Conservation (phyloP, 1,140 invertebrate species). For the Neodiprion pinetum region DNA sequence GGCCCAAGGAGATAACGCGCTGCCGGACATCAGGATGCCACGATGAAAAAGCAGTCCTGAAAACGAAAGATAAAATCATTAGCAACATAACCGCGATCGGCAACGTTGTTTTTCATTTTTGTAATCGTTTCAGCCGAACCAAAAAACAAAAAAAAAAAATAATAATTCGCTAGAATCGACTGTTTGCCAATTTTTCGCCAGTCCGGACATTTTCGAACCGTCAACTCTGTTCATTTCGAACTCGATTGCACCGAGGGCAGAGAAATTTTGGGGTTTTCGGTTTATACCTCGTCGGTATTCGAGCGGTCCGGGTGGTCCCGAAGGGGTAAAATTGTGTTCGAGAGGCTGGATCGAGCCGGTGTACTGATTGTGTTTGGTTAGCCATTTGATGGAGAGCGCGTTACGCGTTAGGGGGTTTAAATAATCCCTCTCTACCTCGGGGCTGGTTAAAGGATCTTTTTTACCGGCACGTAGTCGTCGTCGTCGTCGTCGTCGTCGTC, state of each 20-base stretch:
- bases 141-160: too few species aligned
- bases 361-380: slow-evolving; percentile 5
- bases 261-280: too few species aligned
- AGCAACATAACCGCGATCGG: not conserved
- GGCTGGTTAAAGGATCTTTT: not conserved
- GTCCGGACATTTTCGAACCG: too few species aligned
- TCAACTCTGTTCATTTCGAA: too few species aligned
- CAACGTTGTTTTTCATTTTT: not conserved
- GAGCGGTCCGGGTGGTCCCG: not conserved
- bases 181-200: not conserved
- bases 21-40: slow-evolving; percentile 93
- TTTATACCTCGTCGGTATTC: not conserved
- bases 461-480: too few species aligned
- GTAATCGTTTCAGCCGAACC: too few species aligned
- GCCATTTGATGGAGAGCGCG: not conserved
- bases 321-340: too few species aligned
- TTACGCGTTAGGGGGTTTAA: not conserved
- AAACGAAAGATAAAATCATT: slow-evolving; percentile 41
- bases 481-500: too few species aligned
- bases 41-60: slow-evolving; percentile 90
- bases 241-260: too few species aligned
- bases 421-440: not conserved
- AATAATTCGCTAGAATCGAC: too few species aligned
- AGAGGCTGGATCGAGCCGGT: too few species aligned
- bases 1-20: slow-evolving; percentile 92